A percentile compares a stretch with the other conserved stretches of the same genome.
Evolutionary conservation across 2,113 vertebrate genomes (phyloP).

Genomic region (Strix aluco): DNA sequence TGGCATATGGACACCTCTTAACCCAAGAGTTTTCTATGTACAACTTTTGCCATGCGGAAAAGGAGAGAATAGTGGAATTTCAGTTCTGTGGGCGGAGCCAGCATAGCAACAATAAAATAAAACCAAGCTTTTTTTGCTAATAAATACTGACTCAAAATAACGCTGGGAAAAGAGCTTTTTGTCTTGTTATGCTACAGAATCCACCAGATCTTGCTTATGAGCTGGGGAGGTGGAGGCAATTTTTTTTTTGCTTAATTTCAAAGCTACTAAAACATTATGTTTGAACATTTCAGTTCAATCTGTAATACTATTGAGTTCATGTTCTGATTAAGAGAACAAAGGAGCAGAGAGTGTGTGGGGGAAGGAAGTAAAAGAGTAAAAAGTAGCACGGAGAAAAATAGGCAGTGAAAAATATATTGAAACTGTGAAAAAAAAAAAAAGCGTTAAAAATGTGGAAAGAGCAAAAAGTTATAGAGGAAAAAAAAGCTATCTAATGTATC

Average conservation of each 20-base stretch:
- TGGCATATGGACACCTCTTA: not conserved
- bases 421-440: not conserved
- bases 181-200: not conserved
- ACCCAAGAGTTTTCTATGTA: not conserved
- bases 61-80: not conserved
- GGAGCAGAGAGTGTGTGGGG: not conserved
- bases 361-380: not conserved
- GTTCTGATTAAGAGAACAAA: slow-evolving; percentile 49
- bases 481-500: not conserved
- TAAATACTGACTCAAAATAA: not conserved
- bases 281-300: not conserved
- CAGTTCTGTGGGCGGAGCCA: not conserved
- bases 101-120: not conserved
- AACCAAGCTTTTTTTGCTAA: not conserved
- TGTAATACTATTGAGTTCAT: not conserved
- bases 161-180: not conserved
- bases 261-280: not conserved
- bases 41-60: not conserved
- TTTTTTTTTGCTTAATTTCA: not conserved
- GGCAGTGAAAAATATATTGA: slow-evolving; percentile 2
- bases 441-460: not conserved
- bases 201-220: not conserved
- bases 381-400: not conserved
- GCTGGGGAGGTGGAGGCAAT: not conserved
- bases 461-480: not conserved